Conservation (phyloP, 2,113 vertebrate genomes). For the Tichodroma muraria region DNA sequence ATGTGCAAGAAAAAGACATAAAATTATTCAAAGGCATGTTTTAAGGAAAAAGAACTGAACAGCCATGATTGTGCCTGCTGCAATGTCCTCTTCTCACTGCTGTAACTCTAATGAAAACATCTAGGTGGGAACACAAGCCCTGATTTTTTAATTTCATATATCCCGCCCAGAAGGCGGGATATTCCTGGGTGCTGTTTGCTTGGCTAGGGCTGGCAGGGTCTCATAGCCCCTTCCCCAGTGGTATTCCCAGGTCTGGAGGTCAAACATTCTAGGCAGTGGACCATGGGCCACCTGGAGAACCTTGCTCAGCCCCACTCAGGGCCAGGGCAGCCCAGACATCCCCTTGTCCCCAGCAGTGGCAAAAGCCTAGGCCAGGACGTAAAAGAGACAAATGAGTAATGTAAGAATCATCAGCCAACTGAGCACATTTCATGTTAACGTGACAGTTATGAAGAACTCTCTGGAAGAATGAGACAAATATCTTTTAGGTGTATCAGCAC, state of each 20-base stretch:
- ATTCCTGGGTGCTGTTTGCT: neutral
- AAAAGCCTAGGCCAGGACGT: neutral
- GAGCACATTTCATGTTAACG: neutral
- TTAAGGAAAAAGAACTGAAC: neutral
- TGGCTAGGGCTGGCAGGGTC: neutral
- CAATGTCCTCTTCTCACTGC: neutral
- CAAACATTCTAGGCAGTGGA: neutral
- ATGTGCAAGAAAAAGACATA: neutral
- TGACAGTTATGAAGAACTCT: neutral
- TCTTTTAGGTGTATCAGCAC: neutral
- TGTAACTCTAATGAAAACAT: neutral
- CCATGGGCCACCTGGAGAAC: neutral
- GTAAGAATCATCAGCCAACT: neutral
- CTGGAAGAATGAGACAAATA: neutral
- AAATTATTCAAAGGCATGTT: neutral
- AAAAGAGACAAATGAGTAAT: neutral
- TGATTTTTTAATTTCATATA: neutral
- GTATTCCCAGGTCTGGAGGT: neutral
- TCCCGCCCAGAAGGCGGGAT: too few relatives aligned
- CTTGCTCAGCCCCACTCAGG: accelerated
- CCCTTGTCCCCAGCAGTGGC: neutral
- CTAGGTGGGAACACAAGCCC: neutral
- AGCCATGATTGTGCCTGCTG: neutral
- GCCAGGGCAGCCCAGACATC: neutral
- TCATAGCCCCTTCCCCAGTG: neutral